Evolutionary conservation across 2,113 vertebrate genomes (phyloP).

Genomic region (Cephalopterus ornatus): DNA sequence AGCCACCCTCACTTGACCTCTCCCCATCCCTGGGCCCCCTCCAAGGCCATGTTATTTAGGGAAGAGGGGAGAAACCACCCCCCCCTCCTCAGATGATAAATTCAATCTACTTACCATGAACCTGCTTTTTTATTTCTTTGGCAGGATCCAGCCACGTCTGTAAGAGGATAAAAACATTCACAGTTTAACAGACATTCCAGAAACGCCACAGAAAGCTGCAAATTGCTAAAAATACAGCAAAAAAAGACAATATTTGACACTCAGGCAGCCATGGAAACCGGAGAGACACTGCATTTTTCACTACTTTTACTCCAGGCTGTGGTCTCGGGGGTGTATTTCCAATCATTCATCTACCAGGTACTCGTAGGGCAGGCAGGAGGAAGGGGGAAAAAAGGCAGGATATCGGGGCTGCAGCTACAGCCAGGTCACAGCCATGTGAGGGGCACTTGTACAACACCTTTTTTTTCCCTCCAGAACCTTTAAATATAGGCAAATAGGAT

Average conservation of each 20-base stretch:
- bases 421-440: accelerated
- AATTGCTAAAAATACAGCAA: neutral
- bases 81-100: neutral
- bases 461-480: neutral
- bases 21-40: neutral
- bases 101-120: slow-evolving; percentile 81
- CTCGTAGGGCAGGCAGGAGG: neutral
- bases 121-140: slow-evolving; percentile 94
- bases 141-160: slow-evolving; percentile 93
- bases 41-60: neutral
- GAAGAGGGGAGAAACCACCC: neutral
- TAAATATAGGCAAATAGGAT: neutral
- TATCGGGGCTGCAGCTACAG: neutral
- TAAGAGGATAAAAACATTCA: slow-evolving; percentile 66
- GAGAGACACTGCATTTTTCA: neutral
- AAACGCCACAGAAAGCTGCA: slow-evolving; percentile 8
- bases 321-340: neutral
- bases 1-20: neutral
- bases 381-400: accelerated
- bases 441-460: neutral
- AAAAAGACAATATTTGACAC: neutral
- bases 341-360: neutral
- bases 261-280: neutral
- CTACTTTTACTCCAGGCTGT: neutral
- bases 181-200: slow-evolving; percentile 34